Percentiles rank a stretch among this genome's conserved stretches.
These are phyloP conservation scores for Scaptomyza reducta DNA, from an alignment of 2,888 invertebrate species.

Conservation along the genomic window DNA sequence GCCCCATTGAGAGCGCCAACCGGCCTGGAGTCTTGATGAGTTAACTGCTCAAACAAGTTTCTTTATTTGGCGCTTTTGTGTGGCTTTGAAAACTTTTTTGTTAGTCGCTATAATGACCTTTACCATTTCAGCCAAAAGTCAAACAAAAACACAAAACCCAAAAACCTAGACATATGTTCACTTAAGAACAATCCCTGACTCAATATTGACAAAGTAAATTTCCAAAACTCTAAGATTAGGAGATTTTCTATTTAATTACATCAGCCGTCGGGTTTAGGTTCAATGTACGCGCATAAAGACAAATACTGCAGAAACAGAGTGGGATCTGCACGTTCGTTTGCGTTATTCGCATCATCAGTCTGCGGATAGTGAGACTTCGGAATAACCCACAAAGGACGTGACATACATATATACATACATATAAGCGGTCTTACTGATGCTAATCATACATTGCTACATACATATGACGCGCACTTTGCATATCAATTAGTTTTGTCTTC, in stretches of 20 bases:
- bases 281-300: constrained; percentile 36
- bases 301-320: constrained; percentile 14
- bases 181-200: constrained; percentile 26
- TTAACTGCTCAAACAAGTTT: constrained; percentile 64
- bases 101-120: constrained; percentile 49
- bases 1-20: constrained; percentile 32
- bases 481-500: constrained; percentile 36
- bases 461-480: constrained; percentile 31
- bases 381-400: constrained; percentile 55
- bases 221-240: constrained; percentile 7
- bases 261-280: constrained; percentile 37
- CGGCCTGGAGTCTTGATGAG: constrained; percentile 35
- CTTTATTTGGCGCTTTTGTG: constrained; percentile 62
- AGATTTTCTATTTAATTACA: constrained; percentile 33
- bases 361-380: constrained; percentile 32
- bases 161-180: not conserved
- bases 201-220: constrained; percentile 5
- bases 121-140: constrained; percentile 57
- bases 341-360: constrained; percentile 48
- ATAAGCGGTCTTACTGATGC: constrained; percentile 9
- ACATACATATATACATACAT: constrained; percentile 28
- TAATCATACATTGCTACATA: not conserved
- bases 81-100: constrained; percentile 56
- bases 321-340: constrained; percentile 24
- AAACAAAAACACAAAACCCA: constrained; percentile 9